phyloP scores from a whole-genome alignment of 2,797 vertebrate genomes.

The Carapus acus region DNA sequence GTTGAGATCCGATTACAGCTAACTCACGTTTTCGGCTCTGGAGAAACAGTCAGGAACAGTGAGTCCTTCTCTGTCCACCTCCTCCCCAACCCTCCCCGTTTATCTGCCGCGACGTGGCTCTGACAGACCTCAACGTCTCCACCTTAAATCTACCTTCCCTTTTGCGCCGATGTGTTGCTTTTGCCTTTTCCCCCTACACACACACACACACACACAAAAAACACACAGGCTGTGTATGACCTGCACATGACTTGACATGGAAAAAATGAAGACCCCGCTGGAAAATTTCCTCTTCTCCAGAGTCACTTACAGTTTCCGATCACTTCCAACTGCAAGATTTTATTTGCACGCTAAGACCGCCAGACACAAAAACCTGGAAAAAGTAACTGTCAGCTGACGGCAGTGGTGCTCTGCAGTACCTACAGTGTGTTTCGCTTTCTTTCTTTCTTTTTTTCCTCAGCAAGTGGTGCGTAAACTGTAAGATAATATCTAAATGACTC shows the following conservation, averaged over 20 bases:
- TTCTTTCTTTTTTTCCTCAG: too few species aligned
- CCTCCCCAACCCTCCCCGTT: conserved; percentile 7
- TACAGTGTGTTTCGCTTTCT: too few species aligned
- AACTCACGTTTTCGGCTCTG: conserved; percentile 59
- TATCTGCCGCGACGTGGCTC: background rate
- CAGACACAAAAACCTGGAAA: conserved; percentile 2
- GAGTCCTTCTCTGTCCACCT: conserved; percentile 27
- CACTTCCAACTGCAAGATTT: conserved; percentile 17
- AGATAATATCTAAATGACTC: too few species aligned
- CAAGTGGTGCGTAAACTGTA: too few species aligned
- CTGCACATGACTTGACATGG: conserved; percentile 58
- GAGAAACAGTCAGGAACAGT: conserved; percentile 51
- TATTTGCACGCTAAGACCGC: conserved; percentile 5
- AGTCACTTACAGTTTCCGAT: conserved; percentile 15
- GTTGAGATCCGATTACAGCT: conserved; percentile 68
- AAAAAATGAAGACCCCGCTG: conserved; percentile 59
- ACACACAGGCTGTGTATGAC: conserved; percentile 31
- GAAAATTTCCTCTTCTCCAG: conserved; percentile 54
- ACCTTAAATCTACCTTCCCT: conserved; percentile 6
- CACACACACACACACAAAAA: too few species aligned
- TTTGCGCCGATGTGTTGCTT: conserved; percentile 10
- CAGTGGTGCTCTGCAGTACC: too few species aligned
- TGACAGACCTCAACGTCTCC: conserved; percentile 11
- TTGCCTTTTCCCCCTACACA: conserved; percentile 26
- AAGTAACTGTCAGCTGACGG: background rate